Conservation (phyloP, 2,888 invertebrate genomes). For the Polyommatus iphigenia region DNA sequence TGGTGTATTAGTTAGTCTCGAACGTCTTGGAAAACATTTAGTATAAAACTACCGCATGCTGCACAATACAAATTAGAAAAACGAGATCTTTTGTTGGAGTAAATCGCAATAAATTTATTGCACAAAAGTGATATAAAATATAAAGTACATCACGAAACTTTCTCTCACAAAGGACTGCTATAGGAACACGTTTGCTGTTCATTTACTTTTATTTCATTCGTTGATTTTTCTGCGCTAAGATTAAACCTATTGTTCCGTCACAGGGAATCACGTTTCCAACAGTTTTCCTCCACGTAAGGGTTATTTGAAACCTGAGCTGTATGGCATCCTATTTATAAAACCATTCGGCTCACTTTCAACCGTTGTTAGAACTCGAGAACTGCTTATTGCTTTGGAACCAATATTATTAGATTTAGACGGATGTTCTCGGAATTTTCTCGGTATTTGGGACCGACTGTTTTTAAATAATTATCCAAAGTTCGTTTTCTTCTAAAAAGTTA, state of each 20-base stretch:
- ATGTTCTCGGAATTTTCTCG: neutral
- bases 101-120: constrained; percentile 6
- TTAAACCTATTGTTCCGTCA: constrained; percentile 73
- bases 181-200: constrained; percentile 31
- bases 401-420: constrained; percentile 16
- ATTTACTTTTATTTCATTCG: constrained; percentile 39
- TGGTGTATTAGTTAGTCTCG: neutral
- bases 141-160: constrained; percentile 16
- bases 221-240: constrained; percentile 63
- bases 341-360: constrained; percentile 56
- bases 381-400: constrained; percentile 43
- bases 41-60: neutral
- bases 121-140: constrained; percentile 9
- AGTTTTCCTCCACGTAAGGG: constrained; percentile 63
- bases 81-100: neutral
- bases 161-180: constrained; percentile 21
- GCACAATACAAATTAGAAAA: neutral
- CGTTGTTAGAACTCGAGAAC: constrained; percentile 59
- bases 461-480: neutral
- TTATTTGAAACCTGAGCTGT: constrained; percentile 61
- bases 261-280: constrained; percentile 69
- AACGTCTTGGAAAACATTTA: neutral
- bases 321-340: constrained; percentile 65
- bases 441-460: neutral
- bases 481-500: neutral